These are phyloP conservation scores for Bruchidius siliquastri DNA, from an alignment of 2,888 invertebrate species.

Conservation along the genomic window DNA sequence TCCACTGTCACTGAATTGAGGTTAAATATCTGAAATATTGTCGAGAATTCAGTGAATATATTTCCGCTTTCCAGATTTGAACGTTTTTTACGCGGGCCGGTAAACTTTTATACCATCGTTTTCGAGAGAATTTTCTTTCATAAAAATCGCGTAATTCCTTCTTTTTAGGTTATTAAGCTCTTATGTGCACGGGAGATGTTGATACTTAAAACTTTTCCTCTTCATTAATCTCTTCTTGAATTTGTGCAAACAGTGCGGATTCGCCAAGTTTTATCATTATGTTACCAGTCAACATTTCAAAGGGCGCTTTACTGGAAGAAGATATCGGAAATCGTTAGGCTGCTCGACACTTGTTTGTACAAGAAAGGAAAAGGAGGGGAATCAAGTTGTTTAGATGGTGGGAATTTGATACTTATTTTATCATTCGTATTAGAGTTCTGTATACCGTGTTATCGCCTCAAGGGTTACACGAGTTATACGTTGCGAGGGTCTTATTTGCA, in stretches of 20 bases:
- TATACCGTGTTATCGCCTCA: too few species aligned
- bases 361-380: not conserved
- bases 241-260: slow-evolving; percentile 15
- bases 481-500: too few species aligned
- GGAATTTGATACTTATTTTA: not conserved
- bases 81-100: not conserved
- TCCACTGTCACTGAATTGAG: too few species aligned
- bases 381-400: not conserved
- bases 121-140: slow-evolving; percentile 14
- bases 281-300: not conserved
- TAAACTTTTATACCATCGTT: slow-evolving; percentile 14
- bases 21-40: too few species aligned
- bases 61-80: not conserved
- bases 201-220: slow-evolving; percentile 21
- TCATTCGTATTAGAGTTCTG: not conserved
- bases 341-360: not conserved
- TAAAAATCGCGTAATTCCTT: slow-evolving; percentile 16
- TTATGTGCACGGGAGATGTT: slow-evolving; percentile 17
- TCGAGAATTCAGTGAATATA: not conserved
- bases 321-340: not conserved
- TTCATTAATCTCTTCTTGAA: slow-evolving; percentile 33
- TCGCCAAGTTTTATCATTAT: slow-evolving; percentile 34
- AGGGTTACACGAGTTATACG: too few species aligned
- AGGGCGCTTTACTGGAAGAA: not conserved
- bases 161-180: slow-evolving; percentile 16